phyloP scores from a whole-genome alignment of 2,888 invertebrate genomes.

The Himalopsyche japonica region DNA sequence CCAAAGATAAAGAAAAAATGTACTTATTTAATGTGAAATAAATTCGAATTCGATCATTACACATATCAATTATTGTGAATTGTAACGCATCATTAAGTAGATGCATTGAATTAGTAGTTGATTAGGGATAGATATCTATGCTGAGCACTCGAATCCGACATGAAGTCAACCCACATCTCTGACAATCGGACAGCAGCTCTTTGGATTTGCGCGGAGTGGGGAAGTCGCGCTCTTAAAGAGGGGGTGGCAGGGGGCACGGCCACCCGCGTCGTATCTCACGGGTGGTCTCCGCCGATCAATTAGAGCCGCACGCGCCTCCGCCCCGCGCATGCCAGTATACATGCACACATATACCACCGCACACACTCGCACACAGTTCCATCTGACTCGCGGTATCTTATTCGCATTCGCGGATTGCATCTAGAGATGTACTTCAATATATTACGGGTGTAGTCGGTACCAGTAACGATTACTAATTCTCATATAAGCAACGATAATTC shows the following conservation, averaged over 20 bases:
- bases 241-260: background rate
- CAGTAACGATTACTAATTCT: background rate
- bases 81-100: too few species aligned
- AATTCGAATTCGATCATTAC: too few species aligned
- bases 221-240: background rate
- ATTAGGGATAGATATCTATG: background rate
- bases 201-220: background rate
- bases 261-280: conserved; percentile 20
- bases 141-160: background rate
- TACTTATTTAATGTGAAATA: too few species aligned
- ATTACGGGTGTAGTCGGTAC: background rate
- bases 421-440: background rate
- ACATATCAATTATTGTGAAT: too few species aligned
- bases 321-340: background rate
- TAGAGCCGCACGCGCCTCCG: conserved; percentile 5
- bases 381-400: background rate
- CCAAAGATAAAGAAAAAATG: too few species aligned
- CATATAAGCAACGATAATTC: too few species aligned
- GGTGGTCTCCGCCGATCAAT: conserved; percentile 18
- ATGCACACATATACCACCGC: background rate
- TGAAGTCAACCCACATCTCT: background rate
- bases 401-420: background rate
- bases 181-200: background rate
- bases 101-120: too few species aligned
- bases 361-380: background rate